Evolutionary conservation across 2,113 vertebrate species (phyloP).

Genomic region (Pterocles orientalis): DNA sequence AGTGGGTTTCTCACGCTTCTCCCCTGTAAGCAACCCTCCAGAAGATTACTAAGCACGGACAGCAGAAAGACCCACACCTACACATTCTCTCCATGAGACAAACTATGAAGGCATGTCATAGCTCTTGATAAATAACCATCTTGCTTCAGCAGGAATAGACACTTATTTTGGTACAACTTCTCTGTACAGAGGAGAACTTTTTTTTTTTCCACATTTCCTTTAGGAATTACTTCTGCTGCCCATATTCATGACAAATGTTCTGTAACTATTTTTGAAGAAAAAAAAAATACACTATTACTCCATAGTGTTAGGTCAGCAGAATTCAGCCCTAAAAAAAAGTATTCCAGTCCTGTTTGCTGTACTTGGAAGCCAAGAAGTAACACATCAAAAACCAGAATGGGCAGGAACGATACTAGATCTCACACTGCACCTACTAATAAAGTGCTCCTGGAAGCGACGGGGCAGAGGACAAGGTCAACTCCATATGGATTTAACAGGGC

Average conservation of each 20-base stretch:
- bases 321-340: constrained; percentile 1
- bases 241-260: neutral
- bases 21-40: neutral
- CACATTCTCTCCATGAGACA: neutral
- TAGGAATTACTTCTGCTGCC: neutral
- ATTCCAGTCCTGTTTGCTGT: neutral
- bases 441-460: neutral
- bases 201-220: neutral
- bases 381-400: neutral
- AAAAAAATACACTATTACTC: neutral
- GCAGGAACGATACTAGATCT: neutral
- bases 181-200: neutral
- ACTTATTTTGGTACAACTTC: neutral
- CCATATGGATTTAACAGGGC: neutral
- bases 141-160: neutral
- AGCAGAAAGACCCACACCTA: neutral
- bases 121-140: neutral
- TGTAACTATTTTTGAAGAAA: neutral
- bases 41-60: neutral
- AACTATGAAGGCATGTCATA: rapidly evolving
- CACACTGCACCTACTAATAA: neutral
- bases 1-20: neutral
- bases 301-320: constrained; percentile 22
- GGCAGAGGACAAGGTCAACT: neutral
- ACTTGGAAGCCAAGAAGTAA: neutral